phyloP scores from a whole-genome alignment of 2,113 vertebrate species.

The Axis porcinus region DNA sequence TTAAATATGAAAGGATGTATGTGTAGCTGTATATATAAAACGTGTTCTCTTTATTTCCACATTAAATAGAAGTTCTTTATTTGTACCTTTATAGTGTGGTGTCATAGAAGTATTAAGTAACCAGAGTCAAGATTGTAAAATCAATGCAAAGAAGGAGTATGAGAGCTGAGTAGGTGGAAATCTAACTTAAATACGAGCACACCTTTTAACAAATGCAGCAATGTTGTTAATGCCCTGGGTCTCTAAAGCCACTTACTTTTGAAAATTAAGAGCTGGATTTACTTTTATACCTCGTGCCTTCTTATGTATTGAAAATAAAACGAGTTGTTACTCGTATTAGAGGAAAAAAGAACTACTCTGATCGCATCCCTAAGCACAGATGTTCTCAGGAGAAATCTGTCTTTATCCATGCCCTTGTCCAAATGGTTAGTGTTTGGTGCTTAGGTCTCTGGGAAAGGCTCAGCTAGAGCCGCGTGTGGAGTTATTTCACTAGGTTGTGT shows the following conservation, averaged over 20 bases:
- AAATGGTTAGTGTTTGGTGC: background rate
- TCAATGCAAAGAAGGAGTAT: background rate
- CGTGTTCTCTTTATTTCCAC: background rate
- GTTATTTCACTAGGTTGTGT: background rate
- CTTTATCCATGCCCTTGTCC: background rate
- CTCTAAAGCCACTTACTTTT: constrained; percentile 20
- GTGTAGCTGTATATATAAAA: background rate
- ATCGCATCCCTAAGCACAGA: background rate
- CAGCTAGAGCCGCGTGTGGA: background rate
- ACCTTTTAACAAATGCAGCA: constrained; percentile 31
- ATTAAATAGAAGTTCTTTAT: constrained; percentile 29
- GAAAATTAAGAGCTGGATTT: constrained; percentile 36
- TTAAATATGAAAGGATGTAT: background rate
- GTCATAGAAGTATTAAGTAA: constrained; percentile 21
- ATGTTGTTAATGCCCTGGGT: constrained; percentile 23
- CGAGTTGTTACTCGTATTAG: background rate
- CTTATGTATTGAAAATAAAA: constrained; percentile 28
- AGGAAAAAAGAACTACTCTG: background rate
- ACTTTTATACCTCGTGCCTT: background rate
- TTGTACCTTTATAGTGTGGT: background rate
- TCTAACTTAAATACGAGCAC: constrained; percentile 29
- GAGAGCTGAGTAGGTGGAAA: background rate
- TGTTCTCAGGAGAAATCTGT: background rate
- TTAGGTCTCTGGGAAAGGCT: background rate
- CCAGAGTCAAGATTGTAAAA: constrained; percentile 24